Conservation (phyloP, 2,797 vertebrate species). For the Cichlasoma orientale region DNA sequence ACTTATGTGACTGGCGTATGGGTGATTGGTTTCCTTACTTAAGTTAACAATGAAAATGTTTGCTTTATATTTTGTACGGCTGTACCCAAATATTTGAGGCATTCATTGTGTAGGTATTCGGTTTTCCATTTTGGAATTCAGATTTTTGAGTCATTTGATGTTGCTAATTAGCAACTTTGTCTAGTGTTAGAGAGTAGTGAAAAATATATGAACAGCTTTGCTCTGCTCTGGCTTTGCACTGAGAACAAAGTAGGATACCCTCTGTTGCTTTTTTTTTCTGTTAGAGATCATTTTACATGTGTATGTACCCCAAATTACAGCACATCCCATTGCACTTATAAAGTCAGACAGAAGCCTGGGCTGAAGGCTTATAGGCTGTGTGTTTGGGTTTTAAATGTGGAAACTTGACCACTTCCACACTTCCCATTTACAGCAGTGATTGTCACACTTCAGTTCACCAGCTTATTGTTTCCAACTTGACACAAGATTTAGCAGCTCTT, state of each 20-base stretch:
- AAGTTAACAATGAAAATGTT: constrained; percentile 12
- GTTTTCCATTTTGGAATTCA: too few species aligned
- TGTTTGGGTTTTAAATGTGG: too few species aligned
- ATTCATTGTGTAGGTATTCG: not conserved
- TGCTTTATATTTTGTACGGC: not conserved
- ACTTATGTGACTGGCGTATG: constrained; percentile 22
- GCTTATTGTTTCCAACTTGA: not conserved
- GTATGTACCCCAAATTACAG: not conserved
- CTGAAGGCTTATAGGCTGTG: not conserved
- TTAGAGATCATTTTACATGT: not conserved
- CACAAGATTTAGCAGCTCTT: not conserved
- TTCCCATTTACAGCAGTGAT: not conserved
- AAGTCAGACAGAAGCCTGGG: not conserved
- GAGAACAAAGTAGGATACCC: not conserved
- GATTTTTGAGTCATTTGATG: not conserved
- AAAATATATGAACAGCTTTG: not conserved
- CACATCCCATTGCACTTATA: not conserved
- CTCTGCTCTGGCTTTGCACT: not conserved
- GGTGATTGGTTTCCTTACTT: constrained; percentile 19
- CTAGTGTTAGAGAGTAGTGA: not conserved
- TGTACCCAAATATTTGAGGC: not conserved
- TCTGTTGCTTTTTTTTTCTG: not conserved
- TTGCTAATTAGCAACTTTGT: not conserved
- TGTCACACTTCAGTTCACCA: not conserved
- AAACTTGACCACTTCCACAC: not conserved